These are phyloP conservation scores for Zaprionus camerounensis DNA, from an alignment of 1,140 invertebrate species.

Conservation along the genomic window DNA sequence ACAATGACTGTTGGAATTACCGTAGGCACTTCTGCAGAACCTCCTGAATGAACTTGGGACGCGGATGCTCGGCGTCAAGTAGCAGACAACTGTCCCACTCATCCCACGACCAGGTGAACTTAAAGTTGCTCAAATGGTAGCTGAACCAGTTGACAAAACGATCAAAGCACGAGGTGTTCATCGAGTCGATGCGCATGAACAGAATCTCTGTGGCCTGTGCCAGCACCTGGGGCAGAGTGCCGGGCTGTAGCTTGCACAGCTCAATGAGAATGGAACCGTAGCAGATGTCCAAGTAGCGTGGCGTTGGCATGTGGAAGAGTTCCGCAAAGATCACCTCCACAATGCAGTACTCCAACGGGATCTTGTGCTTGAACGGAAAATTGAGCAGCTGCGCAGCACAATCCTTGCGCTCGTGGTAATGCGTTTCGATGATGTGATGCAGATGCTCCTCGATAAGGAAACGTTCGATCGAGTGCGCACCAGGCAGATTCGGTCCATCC, in stretches of 20 bases:
- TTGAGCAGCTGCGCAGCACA: slow-evolving; percentile 96
- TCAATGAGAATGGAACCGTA: slow-evolving; percentile 99
- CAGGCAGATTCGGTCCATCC: slow-evolving; percentile 95
- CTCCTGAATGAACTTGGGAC: slow-evolving; percentile 98
- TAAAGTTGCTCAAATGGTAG: slow-evolving; percentile 99
- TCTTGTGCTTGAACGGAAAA: slow-evolving; percentile 96
- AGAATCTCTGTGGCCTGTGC: slow-evolving; percentile 99
- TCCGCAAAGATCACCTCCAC: slow-evolving; percentile 98
- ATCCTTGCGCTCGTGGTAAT: slow-evolving; percentile 95
- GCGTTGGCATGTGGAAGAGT: slow-evolving; percentile 95
- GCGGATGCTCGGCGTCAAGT: slow-evolving; percentile 95
- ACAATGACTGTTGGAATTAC: slow-evolving; percentile 84
- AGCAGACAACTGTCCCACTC: slow-evolving; percentile 95
- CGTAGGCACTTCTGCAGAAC: slow-evolving; percentile 95
- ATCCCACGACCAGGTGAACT: slow-evolving; percentile 99
- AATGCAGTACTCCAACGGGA: slow-evolving; percentile 99
- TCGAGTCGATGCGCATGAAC: slow-evolving; percentile 97
- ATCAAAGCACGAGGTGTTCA: slow-evolving; percentile 98
- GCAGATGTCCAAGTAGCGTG: slow-evolving; percentile 95
- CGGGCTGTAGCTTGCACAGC: slow-evolving; percentile 97
- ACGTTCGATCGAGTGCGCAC: slow-evolving; percentile 98
- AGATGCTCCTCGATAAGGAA: slow-evolving; percentile 99
- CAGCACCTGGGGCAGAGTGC: slow-evolving; percentile 98
- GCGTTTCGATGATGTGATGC: slow-evolving; percentile 95
- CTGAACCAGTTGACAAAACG: slow-evolving; percentile 99